Evolutionary conservation across 1,140 invertebrate genomes (phyloP), one percentile per base, ranked within the genome.

Genomic region (Temnothorax nylanderi): DNA sequence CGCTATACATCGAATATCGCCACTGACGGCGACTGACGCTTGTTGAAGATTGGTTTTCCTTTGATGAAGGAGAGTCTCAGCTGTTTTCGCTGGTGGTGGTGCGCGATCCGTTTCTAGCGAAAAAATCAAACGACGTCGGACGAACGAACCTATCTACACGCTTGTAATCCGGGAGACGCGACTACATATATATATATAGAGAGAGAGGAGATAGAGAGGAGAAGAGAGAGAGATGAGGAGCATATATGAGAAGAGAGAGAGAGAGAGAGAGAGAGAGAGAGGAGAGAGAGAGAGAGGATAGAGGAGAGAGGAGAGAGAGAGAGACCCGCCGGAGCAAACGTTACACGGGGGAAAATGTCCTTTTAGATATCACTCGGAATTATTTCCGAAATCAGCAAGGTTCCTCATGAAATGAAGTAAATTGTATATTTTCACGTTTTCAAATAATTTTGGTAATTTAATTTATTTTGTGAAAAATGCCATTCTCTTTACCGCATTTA

Each of bases 11-110:
- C 69, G 69, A 82, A 72, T 21, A 72, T 58, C 51, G 37, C 2
- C 41, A 62, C 41, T 74, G n/a, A n/a, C n/a, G n/a, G n/a, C n/a
- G n/a, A n/a, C n/a, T n/a, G 67, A 74, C 51, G 41, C 41, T 82
- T 47, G 80, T 82, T 51, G 80, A 84, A 56, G 62, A 84, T 49
- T 84, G 54, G 3, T 84, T 74, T 60, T 49, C 8, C 69, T 56
- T 74, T 74, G 80, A 74, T 60, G 41, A 74, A 75, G 41, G 11
- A 60, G 34, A 81, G 69, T 62, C 80, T 84, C 80, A 84, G 54
- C 26, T 84, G 54, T 60, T 74, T 13, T 21, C 34, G 26, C 26
- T 34, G 18, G 5, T 64, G 4, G 32, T 44, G 54, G 3, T 34
- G 21, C 60, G 49, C 51, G 67, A 82, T 82, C 18, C 41, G 41